Evolutionary conservation across 2,888 invertebrate species (phyloP).

Genomic region (Lithophane socia): DNA sequence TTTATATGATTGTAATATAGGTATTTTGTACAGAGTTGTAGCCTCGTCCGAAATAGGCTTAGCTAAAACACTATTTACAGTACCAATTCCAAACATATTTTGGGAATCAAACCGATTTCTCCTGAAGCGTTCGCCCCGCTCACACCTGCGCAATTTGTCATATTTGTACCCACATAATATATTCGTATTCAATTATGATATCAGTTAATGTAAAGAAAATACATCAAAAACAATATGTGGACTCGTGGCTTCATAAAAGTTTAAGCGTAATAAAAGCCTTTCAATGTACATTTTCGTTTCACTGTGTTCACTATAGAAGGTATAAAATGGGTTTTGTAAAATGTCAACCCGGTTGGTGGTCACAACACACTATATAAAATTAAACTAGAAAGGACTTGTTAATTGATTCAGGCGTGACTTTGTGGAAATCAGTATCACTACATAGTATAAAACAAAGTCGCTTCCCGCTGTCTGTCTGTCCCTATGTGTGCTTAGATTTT

Average conservation of each 20-base stretch:
- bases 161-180: background rate
- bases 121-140: too few relatives aligned
- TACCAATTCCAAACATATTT: too few relatives aligned
- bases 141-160: background rate
- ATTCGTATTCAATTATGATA: slow-evolving; percentile 9
- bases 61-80: too few relatives aligned
- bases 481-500: too few relatives aligned
- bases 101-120: too few relatives aligned
- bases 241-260: slow-evolving; percentile 14
- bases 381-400: slow-evolving; percentile 21
- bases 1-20: too few relatives aligned
- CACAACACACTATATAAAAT: slow-evolving; percentile 16
- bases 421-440: too few relatives aligned
- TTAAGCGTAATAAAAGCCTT: slow-evolving; percentile 40
- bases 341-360: background rate
- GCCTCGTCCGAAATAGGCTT: too few relatives aligned
- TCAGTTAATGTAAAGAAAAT: slow-evolving; percentile 12
- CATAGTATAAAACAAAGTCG: too few relatives aligned
- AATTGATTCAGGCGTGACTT: too few relatives aligned
- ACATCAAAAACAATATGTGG: slow-evolving; percentile 25
- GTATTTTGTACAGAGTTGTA: too few relatives aligned
- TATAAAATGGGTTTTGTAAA: slow-evolving; percentile 24
- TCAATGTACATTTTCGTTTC: slow-evolving; percentile 18
- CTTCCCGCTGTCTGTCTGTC: too few relatives aligned
- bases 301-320: slow-evolving; percentile 10